These are phyloP conservation scores for Poecilia velifera DNA, from an alignment of 2,797 vertebrate species.

Conservation along the genomic window DNA sequence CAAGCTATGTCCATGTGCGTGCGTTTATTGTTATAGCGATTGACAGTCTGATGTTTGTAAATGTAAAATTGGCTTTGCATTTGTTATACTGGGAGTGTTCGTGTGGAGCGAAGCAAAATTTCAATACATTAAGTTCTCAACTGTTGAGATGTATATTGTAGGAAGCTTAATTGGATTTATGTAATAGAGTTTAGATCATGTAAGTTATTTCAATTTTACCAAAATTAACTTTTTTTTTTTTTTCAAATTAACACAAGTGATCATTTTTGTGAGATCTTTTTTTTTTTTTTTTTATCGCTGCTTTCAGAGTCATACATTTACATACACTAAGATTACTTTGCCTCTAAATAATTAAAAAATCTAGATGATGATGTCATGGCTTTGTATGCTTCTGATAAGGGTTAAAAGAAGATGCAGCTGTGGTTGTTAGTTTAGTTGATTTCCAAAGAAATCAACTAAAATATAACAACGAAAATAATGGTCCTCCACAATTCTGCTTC, in stretches of 20 bases:
- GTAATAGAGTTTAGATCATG: background rate
- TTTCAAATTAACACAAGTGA: background rate
- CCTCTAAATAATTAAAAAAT: background rate
- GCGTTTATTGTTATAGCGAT: slow-evolving; percentile 45
- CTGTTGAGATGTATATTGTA: slow-evolving; percentile 36
- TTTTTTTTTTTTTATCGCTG: background rate
- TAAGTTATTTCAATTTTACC: background rate
- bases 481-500: background rate
- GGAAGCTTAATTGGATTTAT: background rate
- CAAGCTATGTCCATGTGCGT: slow-evolving; percentile 34
- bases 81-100: slow-evolving; percentile 49
- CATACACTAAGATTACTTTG: background rate
- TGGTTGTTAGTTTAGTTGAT: background rate
- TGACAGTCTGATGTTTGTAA: slow-evolving; percentile 55
- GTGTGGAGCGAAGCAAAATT: slow-evolving; percentile 51
- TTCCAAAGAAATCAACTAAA: background rate
- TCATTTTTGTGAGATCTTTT: background rate
- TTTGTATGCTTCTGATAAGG: background rate
- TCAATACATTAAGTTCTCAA: slow-evolving; percentile 45
- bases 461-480: background rate
- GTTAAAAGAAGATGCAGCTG: background rate
- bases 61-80: slow-evolving; percentile 59
- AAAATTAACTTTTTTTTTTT: background rate
- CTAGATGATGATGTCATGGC: background rate
- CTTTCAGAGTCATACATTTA: background rate